phyloP scores from a whole-genome alignment of 1,140 invertebrate species.

The Leptinotarsa undecemlineata region DNA sequence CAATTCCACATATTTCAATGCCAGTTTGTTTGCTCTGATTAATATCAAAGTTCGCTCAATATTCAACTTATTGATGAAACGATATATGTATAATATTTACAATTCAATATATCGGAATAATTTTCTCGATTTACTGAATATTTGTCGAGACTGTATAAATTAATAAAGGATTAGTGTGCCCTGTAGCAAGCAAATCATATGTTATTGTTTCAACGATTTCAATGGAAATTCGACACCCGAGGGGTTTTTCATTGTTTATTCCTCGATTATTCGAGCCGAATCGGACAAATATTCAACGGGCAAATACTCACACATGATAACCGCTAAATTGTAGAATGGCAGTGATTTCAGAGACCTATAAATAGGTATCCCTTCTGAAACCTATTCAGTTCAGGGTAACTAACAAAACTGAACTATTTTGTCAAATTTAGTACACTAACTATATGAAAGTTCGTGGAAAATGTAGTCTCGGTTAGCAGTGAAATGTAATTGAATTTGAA shows the following conservation, averaged over 20 bases:
- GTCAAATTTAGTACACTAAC: too few relatives aligned
- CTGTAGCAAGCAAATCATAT: background rate
- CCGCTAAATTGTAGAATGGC: too few relatives aligned
- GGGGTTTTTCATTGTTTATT: conserved; percentile 3
- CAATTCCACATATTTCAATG: background rate
- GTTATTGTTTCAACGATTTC: background rate
- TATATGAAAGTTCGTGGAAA: too few relatives aligned
- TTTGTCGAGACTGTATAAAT: background rate
- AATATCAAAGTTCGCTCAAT: background rate
- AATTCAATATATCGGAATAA: conserved; percentile 3
- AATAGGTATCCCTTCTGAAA: too few relatives aligned
- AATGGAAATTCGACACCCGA: conserved; percentile 2
- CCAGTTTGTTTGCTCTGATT: background rate
- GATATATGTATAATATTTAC: background rate
- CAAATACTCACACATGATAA: too few relatives aligned
- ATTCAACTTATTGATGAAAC: background rate
- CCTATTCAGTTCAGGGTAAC: too few relatives aligned
- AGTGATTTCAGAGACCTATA: too few relatives aligned
- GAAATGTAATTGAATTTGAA: too few relatives aligned
- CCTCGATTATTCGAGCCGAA: background rate
- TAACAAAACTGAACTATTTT: too few relatives aligned
- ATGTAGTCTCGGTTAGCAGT: too few relatives aligned
- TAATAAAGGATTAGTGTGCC: conserved; percentile 1
- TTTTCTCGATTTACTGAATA: background rate
- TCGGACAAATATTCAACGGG: too few relatives aligned